Conservation (phyloP, 1,140 invertebrate species). For the Acyrthosiphon pisum region DNA sequence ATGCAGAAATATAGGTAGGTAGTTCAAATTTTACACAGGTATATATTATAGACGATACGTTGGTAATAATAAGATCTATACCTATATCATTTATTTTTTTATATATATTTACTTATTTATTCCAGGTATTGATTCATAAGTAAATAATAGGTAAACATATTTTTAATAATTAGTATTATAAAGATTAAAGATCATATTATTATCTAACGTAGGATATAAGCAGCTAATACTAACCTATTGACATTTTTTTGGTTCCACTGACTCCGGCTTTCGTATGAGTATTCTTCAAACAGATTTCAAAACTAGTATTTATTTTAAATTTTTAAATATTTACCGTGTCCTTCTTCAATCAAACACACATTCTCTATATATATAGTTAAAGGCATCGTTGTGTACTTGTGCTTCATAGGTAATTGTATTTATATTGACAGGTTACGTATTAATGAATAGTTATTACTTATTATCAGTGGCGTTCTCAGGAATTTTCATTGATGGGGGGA, state of each 20-base stretch:
- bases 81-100: neutral
- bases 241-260: neutral
- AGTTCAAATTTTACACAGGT: no score
- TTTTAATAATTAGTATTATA: neutral
- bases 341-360: neutral
- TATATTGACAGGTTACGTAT: neutral
- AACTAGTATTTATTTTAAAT: no score
- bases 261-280: neutral
- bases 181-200: neutral
- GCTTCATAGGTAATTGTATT: no score
- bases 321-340: neutral
- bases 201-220: no score
- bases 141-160: neutral
- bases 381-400: neutral
- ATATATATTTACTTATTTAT: neutral
- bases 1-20: no score
- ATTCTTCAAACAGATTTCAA: neutral
- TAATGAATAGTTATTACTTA: no score
- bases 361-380: neutral
- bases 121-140: neutral
- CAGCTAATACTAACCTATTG: neutral
- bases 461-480: no score
- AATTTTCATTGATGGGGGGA: no score
- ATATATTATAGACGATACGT: no score
- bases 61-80: no score